These are phyloP conservation scores for Thymelicus sylvestris DNA, from an alignment of 2,888 invertebrate species.

Conservation along the genomic window DNA sequence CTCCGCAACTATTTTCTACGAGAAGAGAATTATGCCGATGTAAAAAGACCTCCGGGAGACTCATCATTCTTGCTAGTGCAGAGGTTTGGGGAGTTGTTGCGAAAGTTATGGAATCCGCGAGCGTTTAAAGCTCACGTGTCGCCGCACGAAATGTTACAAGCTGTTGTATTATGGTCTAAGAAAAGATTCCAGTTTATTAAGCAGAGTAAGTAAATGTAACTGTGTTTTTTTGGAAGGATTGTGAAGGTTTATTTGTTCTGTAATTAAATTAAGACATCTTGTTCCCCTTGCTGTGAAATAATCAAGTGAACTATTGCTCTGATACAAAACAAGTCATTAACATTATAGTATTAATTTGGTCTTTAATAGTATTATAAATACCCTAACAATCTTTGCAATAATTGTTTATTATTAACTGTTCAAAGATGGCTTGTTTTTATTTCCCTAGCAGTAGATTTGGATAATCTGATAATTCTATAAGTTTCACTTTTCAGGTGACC, in stretches of 20 bases:
- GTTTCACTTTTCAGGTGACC: conserved; percentile 89
- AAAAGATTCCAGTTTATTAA: conserved; percentile 99
- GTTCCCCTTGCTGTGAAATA: no score
- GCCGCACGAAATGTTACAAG: conserved; percentile 99
- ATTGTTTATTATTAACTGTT: no score
- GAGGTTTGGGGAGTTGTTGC: conserved; percentile 96
- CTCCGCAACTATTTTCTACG: conserved; percentile 97
- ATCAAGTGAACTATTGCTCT: no score
- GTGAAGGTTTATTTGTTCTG: background rate
- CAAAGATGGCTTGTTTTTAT: no score
- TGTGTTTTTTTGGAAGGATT: background rate
- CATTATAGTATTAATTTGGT: no score
- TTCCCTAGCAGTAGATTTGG: no score
- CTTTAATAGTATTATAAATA: no score
- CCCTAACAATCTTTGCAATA: no score
- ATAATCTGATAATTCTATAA: background rate
- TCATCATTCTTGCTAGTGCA: conserved; percentile 96
- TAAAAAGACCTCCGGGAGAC: conserved; percentile 97
- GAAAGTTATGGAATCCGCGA: conserved; percentile 99
- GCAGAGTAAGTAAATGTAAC: conserved; percentile 87
- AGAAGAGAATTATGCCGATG: conserved; percentile 95
- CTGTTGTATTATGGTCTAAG: conserved; percentile 98
- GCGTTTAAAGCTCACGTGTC: conserved; percentile 99
- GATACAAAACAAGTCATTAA: no score
- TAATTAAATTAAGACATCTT: background rate